Evolutionary conservation across 2,797 vertebrate genomes (phyloP), one percentile per base, ranked within the genome.

Genomic region (Pangasius larnaudii): DNA sequence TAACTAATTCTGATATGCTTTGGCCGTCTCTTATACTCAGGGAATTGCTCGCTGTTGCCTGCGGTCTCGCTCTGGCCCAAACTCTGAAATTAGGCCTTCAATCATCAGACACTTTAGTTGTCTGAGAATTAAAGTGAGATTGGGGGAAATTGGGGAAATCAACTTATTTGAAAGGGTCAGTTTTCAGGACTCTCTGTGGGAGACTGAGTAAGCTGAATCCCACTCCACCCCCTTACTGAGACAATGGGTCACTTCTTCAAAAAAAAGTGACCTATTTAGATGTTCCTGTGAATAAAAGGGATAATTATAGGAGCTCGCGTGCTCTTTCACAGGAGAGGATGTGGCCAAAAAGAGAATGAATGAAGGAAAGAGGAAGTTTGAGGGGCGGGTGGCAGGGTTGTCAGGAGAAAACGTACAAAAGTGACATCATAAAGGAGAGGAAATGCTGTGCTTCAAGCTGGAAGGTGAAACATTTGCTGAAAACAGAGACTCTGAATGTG

Each of bases 261-360:
- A 30, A 74, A 95, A 95, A 92, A 92, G n/a, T 86, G 85, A 88
- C 71, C 61, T 33, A 59, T 91, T 92, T 93, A 90, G 93, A 95
- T 93, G 94, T 96, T 96, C 93, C 91, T 93, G 92, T 90, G 91
- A 92, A 89, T 53, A 81, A 89, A 91, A 86, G 89, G 91, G 91
- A 94, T 94, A 94, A 94, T 95, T 94, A 95, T 94, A 95, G 95
- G 94, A 92, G 85, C 93, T 93, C 86, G 91, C 89, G 91, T 93
- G 89, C 89, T 92, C 92, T 90, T 93, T 92, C 93, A 92, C 91
- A 90, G 89, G 90, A 94, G 90, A 94, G 94, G 94, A 95, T 93
- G 94, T 92, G n/a, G 89, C 88, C 91, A 91, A 82, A 91, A 89
- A 87, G 59, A 59, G 88, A 87, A 59, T 84, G 88, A 90, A 89